Percentiles rank a stretch among this genome's conserved stretches.
phyloP scores from a whole-genome alignment of 1,140 invertebrate genomes.

The Cryptotermes secundus region DNA sequence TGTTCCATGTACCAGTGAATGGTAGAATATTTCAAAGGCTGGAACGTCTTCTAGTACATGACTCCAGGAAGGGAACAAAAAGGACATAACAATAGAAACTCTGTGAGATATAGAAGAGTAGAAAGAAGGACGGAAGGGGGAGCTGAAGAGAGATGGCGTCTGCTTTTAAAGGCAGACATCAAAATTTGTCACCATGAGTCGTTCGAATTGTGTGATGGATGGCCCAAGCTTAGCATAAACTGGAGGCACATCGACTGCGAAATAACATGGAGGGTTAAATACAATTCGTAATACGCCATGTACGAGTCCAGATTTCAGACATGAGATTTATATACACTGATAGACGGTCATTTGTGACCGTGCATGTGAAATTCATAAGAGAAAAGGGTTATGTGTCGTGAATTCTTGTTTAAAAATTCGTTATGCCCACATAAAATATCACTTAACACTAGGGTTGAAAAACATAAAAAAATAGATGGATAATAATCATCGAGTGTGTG shows the following conservation, averaged over 20 bases:
- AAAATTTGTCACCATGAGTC: neutral
- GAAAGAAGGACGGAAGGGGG: neutral
- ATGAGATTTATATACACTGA: neutral
- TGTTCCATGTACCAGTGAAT: neutral
- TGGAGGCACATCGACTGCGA: neutral
- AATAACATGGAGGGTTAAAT: neutral
- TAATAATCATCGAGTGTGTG: too few relatives aligned
- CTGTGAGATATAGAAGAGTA: neutral
- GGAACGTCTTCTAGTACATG: neutral
- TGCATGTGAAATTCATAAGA: neutral
- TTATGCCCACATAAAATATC: neutral
- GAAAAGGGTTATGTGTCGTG: neutral
- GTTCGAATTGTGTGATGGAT: neutral
- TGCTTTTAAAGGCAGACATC: neutral
- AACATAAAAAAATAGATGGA: neutral
- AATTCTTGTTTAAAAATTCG: neutral
- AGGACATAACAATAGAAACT: neutral
- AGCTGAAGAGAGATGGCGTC: neutral
- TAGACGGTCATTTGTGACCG: neutral
- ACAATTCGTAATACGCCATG: neutral
- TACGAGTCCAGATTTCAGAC: neutral
- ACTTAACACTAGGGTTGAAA: neutral
- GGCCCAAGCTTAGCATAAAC: neutral
- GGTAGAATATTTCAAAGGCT: neutral
- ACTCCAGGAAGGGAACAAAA: neutral